Evolutionary conservation across 1,140 invertebrate genomes (phyloP).

Genomic region (Drosophila neocordata): DNA sequence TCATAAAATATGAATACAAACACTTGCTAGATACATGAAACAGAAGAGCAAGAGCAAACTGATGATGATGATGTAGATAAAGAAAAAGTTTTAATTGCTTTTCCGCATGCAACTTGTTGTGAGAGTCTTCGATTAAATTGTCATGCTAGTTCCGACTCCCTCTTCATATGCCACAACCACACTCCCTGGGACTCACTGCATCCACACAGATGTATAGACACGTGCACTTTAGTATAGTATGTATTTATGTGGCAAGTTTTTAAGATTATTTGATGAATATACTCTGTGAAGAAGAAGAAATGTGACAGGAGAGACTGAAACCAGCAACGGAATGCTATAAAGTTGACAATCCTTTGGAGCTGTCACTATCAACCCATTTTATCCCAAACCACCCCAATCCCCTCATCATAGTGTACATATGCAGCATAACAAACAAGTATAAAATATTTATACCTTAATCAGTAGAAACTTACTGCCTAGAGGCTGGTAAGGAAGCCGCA

Average conservation of each 20-base stretch:
- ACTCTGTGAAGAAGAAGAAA: slow-evolving; percentile 40
- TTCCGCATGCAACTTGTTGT: slow-evolving; percentile 66
- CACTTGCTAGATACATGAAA: slow-evolving; percentile 60
- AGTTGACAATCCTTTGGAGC: slow-evolving; percentile 67
- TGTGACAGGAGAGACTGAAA: slow-evolving; percentile 31
- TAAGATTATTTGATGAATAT: slow-evolving; percentile 61
- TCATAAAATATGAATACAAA: slow-evolving; percentile 77
- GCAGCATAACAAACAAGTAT: slow-evolving; percentile 53
- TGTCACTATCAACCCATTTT: slow-evolving; percentile 15
- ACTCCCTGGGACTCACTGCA: slow-evolving; percentile 17
- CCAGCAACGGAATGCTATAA: slow-evolving; percentile 57
- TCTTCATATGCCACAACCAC: not conserved
- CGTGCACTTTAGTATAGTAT: slow-evolving; percentile 18
- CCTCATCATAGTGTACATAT: not conserved
- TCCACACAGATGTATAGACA: slow-evolving; percentile 21
- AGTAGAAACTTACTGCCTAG: slow-evolving; percentile 26
- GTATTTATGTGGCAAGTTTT: slow-evolving; percentile 24
- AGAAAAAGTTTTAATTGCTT: slow-evolving; percentile 78
- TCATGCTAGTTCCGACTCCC: slow-evolving; percentile 16
- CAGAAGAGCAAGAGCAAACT: not conserved
- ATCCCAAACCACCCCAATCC: not conserved
- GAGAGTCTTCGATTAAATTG: slow-evolving; percentile 40
- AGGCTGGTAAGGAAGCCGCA: slow-evolving; percentile 14
- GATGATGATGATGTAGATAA: not conserved
- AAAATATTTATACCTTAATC: slow-evolving; percentile 77